Evolutionary conservation across 2,797 vertebrate species (phyloP).

Genomic region (Neopelma chrysocephalum): DNA sequence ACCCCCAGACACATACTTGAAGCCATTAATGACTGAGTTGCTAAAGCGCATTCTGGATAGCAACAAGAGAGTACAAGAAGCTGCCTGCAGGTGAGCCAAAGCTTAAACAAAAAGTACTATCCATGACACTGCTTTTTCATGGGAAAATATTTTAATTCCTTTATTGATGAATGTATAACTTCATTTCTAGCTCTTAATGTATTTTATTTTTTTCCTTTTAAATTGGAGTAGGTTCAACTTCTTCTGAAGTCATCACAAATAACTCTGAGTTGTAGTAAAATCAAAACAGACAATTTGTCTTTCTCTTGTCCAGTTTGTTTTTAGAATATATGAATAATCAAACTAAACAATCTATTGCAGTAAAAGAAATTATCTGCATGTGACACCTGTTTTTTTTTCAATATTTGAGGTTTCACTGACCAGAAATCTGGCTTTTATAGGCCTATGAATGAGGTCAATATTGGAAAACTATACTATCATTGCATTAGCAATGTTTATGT

Average conservation of each 20-base stretch:
- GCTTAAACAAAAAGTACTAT: neutral
- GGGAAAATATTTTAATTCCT: neutral
- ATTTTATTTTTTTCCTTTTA: neutral
- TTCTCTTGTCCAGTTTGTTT: neutral
- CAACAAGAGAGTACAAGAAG: slow-evolving; percentile 95
- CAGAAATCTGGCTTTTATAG: neutral
- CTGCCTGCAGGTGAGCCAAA: slow-evolving; percentile 87
- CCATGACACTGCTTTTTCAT: neutral
- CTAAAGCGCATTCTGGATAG: slow-evolving; percentile 91
- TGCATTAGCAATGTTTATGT: neutral
- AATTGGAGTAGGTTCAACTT: neutral
- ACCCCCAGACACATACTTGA: slow-evolving; percentile 89
- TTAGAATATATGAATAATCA: neutral
- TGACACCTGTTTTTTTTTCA: neutral
- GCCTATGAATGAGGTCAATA: neutral
- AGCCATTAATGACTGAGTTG: slow-evolving; percentile 94
- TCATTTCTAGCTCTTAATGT: neutral
- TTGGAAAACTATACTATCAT: neutral
- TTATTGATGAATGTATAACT: neutral
- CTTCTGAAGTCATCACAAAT: neutral
- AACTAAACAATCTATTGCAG: neutral
- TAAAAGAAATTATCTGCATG: neutral
- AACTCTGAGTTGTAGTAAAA: neutral
- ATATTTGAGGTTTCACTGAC: neutral
- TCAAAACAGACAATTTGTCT: neutral